A percentile compares a stretch with the other conserved stretches of the same genome.
phyloP scores from a whole-genome alignment of 2,888 invertebrate genomes.

The Drosophila robusta region DNA sequence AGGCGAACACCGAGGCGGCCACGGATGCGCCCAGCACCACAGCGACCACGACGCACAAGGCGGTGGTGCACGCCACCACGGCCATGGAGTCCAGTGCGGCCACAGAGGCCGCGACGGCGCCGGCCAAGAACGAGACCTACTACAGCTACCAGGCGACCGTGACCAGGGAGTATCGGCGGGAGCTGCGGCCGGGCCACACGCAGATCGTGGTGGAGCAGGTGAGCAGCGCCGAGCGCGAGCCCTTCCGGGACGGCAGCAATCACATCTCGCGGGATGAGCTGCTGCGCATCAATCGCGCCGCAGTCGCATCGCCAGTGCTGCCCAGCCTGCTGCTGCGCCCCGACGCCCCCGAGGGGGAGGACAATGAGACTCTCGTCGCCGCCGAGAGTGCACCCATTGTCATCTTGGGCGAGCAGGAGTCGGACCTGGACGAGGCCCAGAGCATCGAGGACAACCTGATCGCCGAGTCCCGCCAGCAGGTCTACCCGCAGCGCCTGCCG shows the following conservation, averaged over 20 bases:
- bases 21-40: constrained; percentile 36
- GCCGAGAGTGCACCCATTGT: constrained; percentile 85
- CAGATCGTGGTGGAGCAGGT: constrained; percentile 79
- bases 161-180: constrained; percentile 76
- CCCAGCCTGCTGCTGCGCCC: constrained; percentile 75
- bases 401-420: constrained; percentile 85
- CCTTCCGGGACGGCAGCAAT: constrained; percentile 85
- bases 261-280: constrained; percentile 88
- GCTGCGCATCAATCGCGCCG: constrained; percentile 87
- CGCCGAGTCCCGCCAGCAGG: constrained; percentile 82
- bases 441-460: constrained; percentile 85
- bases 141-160: constrained; percentile 74
- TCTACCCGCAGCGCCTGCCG: constrained; percentile 62
- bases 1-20: constrained; percentile 23
- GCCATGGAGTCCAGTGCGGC: constrained; percentile 13
- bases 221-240: constrained; percentile 75
- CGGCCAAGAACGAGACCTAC: constrained; percentile 57
- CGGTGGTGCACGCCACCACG: constrained; percentile 38
- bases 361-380: constrained; percentile 67
- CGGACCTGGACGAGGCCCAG: constrained; percentile 81
- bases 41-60: constrained; percentile 42
- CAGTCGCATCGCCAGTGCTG: constrained; percentile 77
- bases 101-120: background rate
- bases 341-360: constrained; percentile 36
- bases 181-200: constrained; percentile 77